Evolutionary conservation across 2,113 vertebrate species (phyloP).

Genomic region (Protobothrops mucrosquamatus): DNA sequence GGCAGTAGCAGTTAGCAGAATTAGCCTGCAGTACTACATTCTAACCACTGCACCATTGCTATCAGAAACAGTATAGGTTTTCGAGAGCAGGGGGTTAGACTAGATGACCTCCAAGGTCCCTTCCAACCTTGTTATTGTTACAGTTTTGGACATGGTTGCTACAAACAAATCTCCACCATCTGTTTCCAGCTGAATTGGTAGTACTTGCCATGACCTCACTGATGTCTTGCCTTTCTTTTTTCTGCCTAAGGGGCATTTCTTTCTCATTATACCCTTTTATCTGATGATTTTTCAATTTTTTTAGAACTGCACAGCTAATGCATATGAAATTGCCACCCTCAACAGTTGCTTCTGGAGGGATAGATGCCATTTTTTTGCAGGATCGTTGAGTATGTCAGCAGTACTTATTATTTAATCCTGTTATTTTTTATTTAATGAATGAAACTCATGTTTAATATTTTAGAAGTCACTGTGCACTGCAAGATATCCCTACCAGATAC

Average conservation of each 20-base stretch:
- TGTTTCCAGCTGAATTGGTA: not conserved
- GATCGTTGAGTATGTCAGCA: not conserved
- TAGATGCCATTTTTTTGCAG: slow-evolving; percentile 6
- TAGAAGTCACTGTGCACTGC: not conserved
- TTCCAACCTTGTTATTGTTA: not conserved
- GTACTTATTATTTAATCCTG: not conserved
- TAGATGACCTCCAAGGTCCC: not conserved
- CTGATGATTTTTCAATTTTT: not conserved
- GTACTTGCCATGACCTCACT: not conserved
- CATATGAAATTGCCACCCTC: not conserved
- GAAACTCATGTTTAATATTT: slow-evolving; percentile 21
- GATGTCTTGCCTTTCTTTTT: not conserved
- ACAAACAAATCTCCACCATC: not conserved
- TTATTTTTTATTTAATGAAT: slow-evolving; percentile 24
- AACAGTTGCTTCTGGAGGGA: not conserved
- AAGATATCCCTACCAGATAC: slow-evolving; percentile 11
- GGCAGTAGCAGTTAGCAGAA: not conserved
- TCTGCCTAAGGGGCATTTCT: not conserved
- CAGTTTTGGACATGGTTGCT: not conserved
- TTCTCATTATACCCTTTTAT: not conserved
- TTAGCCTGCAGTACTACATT: not conserved
- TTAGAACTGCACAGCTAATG: not conserved
- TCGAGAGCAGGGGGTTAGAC: not conserved
- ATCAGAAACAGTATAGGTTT: not conserved
- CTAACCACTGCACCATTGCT: not conserved